Base-by-base conservation (phyloP, 2,888 invertebrate species). In the Mythimna lalbum region DNA sequence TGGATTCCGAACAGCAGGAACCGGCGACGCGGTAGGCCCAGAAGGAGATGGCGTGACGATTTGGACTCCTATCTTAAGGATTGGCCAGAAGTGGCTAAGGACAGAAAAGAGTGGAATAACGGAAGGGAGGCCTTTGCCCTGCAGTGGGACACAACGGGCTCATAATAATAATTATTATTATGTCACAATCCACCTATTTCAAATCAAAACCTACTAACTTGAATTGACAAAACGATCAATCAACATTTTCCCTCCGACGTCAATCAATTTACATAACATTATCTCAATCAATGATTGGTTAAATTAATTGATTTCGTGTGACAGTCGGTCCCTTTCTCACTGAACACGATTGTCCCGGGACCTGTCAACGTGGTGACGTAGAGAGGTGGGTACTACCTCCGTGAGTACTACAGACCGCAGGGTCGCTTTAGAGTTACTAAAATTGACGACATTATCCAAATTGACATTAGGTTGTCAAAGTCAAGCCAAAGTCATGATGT, bases 221-320 rank as follows among this genome's bases (percentile, higher is more conserved):
- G 9, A 43, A 21, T 27, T 36, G 5, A 49, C 31, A 27, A 0
- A 7, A 23, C 17, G 9, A 27, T 31, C 9, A 17, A 12, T 14
- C 1, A 3, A 43, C n/a, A 19, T 43, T 31, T 67, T 14, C 57
- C 27, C 4, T 27, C 27, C 19, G 61, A 72, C 43, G 33, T 19
- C 23, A 23, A 27, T 21, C 68, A 63, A 55, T 76, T 76, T 62
- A 53, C 77, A 56, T 80, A 57, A 33, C 14, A 62, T 47, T 76
- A 62, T 53, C 61, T 61, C 36, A 64, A 68, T 63, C 50, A 75
- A 47, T 65, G 50, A 60, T 63, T 60, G 63, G 36, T 67, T 63
- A 19, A 50, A 69, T 81, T 76, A 76, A 81, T 77, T 77, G 63
- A 64, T 81, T 61, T 56, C 31, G 27, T 23, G n/a, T 52, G 71